Base-by-base conservation (phyloP, 1,140 invertebrate genomes). In the Neomicropteryx cornuta region DNA sequence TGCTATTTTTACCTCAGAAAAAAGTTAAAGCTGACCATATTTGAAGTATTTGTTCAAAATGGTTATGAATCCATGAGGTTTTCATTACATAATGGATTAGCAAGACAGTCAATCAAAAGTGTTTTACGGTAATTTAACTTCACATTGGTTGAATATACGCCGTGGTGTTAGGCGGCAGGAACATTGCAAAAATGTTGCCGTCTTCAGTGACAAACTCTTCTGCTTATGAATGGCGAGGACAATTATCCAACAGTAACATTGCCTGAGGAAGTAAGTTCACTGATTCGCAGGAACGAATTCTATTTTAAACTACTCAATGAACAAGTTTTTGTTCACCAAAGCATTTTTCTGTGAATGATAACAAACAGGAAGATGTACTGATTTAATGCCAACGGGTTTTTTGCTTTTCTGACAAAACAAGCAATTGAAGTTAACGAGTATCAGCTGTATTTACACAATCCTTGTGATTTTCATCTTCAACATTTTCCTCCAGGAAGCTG, bases 211-310 rank as follows among this genome's bases (percentile, higher is more conserved):
- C 36, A 8, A 51, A 40, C 18, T 38, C 35, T 14, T 46, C 31
- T 33, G 18, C 36, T 5, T 17, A 20, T 39, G 39, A 27, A 39
- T 48, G 46, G 10, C 20, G 33, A 22, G 38, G 36, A 22, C 41
- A 44, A 50, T 55, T 56, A 39, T 57, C 53, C 3, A 56, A 39
- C 11, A 58, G 32, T 16, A 57, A 36, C 6, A 55, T 34, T 14
- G 51, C 47, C 43, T 49, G 35, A 3, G 18, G 5, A 18, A 44
- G 48, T 16, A 55, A 42, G 8, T 42, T 36, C 19, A 18, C 28
- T 48, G 48, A 4, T 53, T 50, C 21, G 36, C 3, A 14, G 47
- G 51, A 17, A 58, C 46, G 37, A 58, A 56, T 38, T 49, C 40
- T 3, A 36, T 46, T 5, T 43, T 28, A 37, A 55, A 53, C 53